Conservation (phyloP, 2,888 invertebrate species). For the Temnothorax rugatulus region DNA sequence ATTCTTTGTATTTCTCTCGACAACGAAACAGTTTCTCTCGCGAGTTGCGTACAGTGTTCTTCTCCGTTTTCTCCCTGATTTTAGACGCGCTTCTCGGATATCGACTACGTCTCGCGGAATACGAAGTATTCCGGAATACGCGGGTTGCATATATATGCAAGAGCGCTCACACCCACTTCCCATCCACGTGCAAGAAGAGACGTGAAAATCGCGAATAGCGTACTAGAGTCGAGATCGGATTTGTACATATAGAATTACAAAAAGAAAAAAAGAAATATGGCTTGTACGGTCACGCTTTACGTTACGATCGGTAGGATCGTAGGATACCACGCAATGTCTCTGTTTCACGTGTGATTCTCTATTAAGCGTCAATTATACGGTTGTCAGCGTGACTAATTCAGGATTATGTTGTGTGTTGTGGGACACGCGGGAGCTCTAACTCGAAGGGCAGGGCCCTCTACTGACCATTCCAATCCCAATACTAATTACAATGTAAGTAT, state of each 20-base stretch:
- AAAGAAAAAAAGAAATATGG: background rate
- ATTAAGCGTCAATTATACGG: conserved; percentile 71
- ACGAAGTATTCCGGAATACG: background rate
- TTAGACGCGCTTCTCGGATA: conserved; percentile 14
- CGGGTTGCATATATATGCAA: background rate
- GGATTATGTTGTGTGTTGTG: conserved; percentile 86
- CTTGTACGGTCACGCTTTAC: conserved; percentile 25
- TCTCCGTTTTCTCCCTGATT: conserved; percentile 43
- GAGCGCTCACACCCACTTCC: conserved; percentile 25
- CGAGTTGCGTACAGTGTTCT: conserved; percentile 27
- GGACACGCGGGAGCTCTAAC: conserved; percentile 86
- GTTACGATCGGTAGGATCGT: conserved; percentile 25
- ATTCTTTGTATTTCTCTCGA: conserved; percentile 75
- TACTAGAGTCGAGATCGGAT: background rate
- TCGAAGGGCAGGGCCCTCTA: conserved; percentile 85
- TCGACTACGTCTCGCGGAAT: conserved; percentile 11
- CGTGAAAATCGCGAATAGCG: conserved; percentile 30
- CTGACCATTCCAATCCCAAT: conserved; percentile 85
- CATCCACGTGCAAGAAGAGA: conserved; percentile 60
- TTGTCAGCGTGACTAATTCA: conserved; percentile 85
- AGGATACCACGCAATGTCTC: conserved; percentile 49
- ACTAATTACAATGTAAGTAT: conserved; percentile 86
- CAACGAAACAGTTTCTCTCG: conserved; percentile 28
- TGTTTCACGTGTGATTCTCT: conserved; percentile 65
- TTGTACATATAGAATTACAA: conserved; percentile 10